Conservation (phyloP, 2,113 vertebrate species). For the Anarhynchus alexandrinus region DNA sequence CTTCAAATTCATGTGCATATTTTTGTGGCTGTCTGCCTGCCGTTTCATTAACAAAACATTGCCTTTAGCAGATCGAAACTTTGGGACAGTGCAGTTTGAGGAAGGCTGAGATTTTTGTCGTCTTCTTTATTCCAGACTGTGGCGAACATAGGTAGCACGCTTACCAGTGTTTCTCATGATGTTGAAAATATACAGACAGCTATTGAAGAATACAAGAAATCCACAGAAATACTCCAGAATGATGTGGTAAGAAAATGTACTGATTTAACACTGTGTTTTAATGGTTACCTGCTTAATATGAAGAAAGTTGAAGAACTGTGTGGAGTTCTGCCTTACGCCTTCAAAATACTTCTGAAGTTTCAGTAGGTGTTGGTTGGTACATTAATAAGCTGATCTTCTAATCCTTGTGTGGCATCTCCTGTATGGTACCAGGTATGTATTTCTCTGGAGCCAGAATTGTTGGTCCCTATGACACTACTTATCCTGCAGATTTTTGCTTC, state of each 20-base stretch:
- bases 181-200: slow-evolving; percentile 85
- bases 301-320: background rate
- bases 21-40: background rate
- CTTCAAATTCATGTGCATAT: rapidly evolving
- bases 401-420: background rate
- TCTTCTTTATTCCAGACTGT: slow-evolving; percentile 82
- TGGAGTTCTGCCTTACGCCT: background rate
- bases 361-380: background rate
- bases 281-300: background rate
- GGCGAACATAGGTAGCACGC: slow-evolving; percentile 91
- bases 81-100: background rate
- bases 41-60: background rate
- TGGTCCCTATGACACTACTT: background rate
- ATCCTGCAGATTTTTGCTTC: background rate
- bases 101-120: background rate
- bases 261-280: background rate
- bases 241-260: slow-evolving; percentile 77
- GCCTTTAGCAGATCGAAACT: background rate
- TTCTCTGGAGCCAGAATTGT: background rate
- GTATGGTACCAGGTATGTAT: background rate
- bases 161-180: slow-evolving; percentile 92
- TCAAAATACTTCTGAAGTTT: background rate
- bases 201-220: slow-evolving; percentile 85
- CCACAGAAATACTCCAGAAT: slow-evolving; percentile 73
- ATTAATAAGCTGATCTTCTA: background rate